Base-by-base conservation (phyloP, 1,140 invertebrate species). In the Pseudomyrmex dendroicus region DNA sequence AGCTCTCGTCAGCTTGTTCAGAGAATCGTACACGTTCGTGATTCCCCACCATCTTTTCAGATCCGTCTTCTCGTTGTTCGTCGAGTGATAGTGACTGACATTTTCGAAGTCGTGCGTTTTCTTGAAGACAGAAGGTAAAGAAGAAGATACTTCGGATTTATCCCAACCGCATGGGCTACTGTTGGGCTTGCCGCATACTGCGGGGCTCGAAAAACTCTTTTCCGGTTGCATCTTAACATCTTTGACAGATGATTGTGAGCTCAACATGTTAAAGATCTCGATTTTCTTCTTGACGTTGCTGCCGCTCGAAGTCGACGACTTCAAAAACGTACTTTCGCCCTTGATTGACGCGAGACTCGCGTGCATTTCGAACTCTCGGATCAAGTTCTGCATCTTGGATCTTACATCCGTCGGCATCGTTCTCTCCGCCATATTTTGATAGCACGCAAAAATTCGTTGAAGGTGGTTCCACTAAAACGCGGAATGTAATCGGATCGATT, bases 351-450 rank as follows among this genome's bases (percentile, higher is more conserved):
- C 35, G 5, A 35, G 35, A 35, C 5, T 35, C 35, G 35, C 35
- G 35, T 35, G 35, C 35, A 35, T 68, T 25, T 91, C 90, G 62
- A 92, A 91, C 56, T 91, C 86, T 0, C 56, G 72, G 8, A 90
- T 89, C 7, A 92, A 86, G 10, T 35, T 74, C 12, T 89, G 86
- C 25, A 91, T 46, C 2, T 86, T 8, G 84, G 72, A 52, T 35
- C 35, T 35, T 1, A 73, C 70, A 52, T 86, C 72, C 10, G 7
- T n/a, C 1, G 66, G 61, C 17, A 52, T 35, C 35, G 35, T 35
- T 7, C 35, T 5, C 35, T 35, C 35, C 35, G 35, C 35, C 35
- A 35, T 35, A 35, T n/a, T 5, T 10, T 10, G 59, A 22, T 0
- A 70, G 46, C 3, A 15, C 66, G 7, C 10, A 20, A 63, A 25